A percentile compares a stretch with the other conserved stretches of the same genome.
phyloP scores from a whole-genome alignment of 1,140 invertebrate genomes.

The Rhagoletis zephyria region DNA sequence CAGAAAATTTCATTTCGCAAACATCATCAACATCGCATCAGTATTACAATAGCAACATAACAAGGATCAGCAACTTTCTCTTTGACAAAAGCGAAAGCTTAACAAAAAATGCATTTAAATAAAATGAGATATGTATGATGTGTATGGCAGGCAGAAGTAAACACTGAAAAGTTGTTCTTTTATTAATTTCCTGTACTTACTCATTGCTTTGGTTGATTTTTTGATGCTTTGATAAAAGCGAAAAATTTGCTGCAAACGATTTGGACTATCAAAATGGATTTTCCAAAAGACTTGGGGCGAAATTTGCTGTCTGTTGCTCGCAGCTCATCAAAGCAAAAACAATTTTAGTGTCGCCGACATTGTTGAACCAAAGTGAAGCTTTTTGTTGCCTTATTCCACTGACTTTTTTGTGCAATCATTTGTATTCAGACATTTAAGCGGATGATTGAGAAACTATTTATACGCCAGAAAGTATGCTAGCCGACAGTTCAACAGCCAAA shows the following conservation, averaged over 20 bases:
- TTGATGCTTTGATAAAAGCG: slow-evolving; percentile 47
- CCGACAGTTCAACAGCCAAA: background rate
- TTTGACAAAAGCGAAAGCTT: slow-evolving; percentile 50
- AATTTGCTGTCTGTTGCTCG: slow-evolving; percentile 29
- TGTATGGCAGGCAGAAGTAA: background rate
- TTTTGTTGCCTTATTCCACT: background rate
- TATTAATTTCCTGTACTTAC: background rate
- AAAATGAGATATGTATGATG: slow-evolving; percentile 36
- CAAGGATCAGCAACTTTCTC: slow-evolving; percentile 47
- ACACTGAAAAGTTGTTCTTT: background rate
- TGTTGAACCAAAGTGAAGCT: slow-evolving; percentile 10
- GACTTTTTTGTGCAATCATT: slow-evolving; percentile 12
- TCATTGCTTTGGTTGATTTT: background rate
- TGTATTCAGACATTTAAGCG: slow-evolving; percentile 29
- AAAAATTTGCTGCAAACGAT: slow-evolving; percentile 40
- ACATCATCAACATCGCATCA: slow-evolving; percentile 39
- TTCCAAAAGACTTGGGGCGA: background rate
- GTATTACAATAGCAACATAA: background rate
- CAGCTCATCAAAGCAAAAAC: slow-evolving; percentile 49
- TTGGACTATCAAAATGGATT: slow-evolving; percentile 22
- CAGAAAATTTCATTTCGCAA: slow-evolving; percentile 21
- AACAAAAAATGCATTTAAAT: slow-evolving; percentile 15
- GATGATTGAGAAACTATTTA: slow-evolving; percentile 15
- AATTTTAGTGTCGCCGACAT: slow-evolving; percentile 32
- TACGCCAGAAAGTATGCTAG: background rate